phyloP scores from a whole-genome alignment of 2,113 vertebrate species.

The Cyprichromis sp. region DNA sequence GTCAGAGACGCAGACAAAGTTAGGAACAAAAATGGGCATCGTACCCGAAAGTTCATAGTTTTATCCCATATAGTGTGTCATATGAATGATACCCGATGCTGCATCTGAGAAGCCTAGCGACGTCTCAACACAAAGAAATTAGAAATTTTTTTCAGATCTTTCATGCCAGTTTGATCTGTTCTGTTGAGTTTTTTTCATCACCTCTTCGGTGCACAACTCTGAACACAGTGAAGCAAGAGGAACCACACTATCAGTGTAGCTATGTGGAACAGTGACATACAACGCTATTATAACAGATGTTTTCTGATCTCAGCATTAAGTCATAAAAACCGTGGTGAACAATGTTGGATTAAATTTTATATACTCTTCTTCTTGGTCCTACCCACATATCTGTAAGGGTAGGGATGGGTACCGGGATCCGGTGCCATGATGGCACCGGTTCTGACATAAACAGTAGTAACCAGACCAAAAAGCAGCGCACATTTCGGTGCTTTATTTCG shows the following conservation, averaged over 20 bases:
- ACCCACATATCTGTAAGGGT: neutral
- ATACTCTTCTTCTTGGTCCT: neutral
- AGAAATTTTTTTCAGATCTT: accelerated
- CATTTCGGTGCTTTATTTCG: too few relatives aligned
- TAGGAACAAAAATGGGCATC: neutral
- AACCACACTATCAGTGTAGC: neutral
- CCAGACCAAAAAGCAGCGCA: too few relatives aligned
- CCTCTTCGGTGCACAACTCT: neutral
- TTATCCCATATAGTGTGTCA: neutral
- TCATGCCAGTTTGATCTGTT: neutral
- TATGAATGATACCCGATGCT: accelerated
- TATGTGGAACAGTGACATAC: neutral
- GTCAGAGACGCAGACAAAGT: accelerated
- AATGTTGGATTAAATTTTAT: neutral
- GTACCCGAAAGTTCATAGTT: neutral
- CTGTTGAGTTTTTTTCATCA: neutral
- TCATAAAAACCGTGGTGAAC: neutral
- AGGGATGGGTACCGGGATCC: too few relatives aligned
- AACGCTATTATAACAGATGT: neutral
- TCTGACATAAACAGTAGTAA: too few relatives aligned
- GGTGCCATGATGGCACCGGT: too few relatives aligned
- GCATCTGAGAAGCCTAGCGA: neutral
- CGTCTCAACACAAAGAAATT: neutral
- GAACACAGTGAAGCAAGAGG: neutral
- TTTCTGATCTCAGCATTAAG: neutral